These are phyloP conservation scores for Drosophila peninsularis DNA, from an alignment of 2,888 invertebrate species.

Conservation along the genomic window DNA sequence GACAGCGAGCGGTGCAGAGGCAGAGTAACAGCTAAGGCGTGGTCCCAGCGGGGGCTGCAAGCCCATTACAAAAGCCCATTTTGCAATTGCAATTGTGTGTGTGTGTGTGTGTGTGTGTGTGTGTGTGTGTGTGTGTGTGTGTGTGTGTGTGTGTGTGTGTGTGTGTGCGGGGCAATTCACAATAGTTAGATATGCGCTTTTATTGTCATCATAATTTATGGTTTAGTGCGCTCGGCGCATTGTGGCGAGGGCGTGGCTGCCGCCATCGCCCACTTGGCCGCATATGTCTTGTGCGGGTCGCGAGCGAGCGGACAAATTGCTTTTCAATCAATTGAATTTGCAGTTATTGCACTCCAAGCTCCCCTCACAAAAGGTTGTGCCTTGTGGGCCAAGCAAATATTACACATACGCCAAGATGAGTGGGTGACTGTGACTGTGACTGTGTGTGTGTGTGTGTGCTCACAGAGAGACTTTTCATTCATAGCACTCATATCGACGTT, in stretches of 20 bases:
- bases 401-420: conserved; percentile 43
- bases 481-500: conserved; percentile 51
- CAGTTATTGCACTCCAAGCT: conserved; percentile 77
- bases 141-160: conserved; percentile 13
- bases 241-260: conserved; percentile 41
- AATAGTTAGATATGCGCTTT: conserved; percentile 64
- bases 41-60: conserved; percentile 35
- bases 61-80: conserved; percentile 50
- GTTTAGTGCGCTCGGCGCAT: conserved; percentile 57
- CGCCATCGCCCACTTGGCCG: conserved; percentile 34
- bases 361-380: conserved; percentile 44
- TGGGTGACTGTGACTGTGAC: conserved; percentile 2
- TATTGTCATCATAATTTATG: conserved; percentile 71
- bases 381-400: conserved; percentile 58
- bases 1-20: conserved; percentile 32
- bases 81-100: conserved; percentile 25
- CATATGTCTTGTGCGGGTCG: conserved; percentile 48
- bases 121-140: conserved; percentile 17
- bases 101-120: conserved; percentile 9
- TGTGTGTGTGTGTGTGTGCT: conserved; percentile 9
- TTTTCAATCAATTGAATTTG: conserved; percentile 78
- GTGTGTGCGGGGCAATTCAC: conserved; percentile 45
- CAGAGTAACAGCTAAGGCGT: conserved; percentile 44
- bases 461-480: conserved; percentile 46
- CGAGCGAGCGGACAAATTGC: conserved; percentile 61